Base-by-base conservation (phyloP, 2,797 vertebrate species). In the Sebastes minor region DNA sequence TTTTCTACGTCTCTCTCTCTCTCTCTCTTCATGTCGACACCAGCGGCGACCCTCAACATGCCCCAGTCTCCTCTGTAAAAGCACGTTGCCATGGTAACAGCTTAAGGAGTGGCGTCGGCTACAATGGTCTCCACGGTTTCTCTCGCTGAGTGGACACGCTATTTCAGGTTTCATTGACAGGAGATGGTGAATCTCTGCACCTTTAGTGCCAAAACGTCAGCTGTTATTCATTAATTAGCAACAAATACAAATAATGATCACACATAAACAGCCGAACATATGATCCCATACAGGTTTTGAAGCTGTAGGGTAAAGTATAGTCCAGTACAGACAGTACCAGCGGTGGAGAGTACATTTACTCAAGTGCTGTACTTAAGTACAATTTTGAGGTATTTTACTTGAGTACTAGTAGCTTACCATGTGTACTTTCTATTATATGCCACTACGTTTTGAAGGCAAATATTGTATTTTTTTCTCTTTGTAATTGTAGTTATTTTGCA, bases 31-130 rank as follows among this genome's bases (percentile, higher is more conserved):
- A 78, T 46, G 69, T 87, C 76, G 56, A 52, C 76, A 74, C 46
- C 80, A 78, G 64, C 80, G 59, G 74, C 65, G 23, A 67, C 83
- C 56, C 61, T 90, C 75, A 23, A 85, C 67, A 49, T 70, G 35
- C 52, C 64, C 46, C 22, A n/a, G 70, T 76, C 69, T 81, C 53
- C 46, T 73, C 56, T 79, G 71, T 84, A 23, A 80, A 88, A 80
- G 53, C 71, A 35, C 2, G 73, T 92, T 87, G n/a, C 86, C 81
- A 91, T 81, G 82, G 89, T 57, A 91, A 93, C 86, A n/a, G 84
- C 80, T 93, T 87, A 84, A 85, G 80, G 74, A 82, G 71, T 55
- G 70, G 78, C 83, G 89, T 80, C 73, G 83, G 73, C 73, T 80
- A 86, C 85, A 85, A 91, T 81, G 69, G 87, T 35, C 80, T 79